Base-by-base conservation (phyloP, 2,113 vertebrate species). In the Poecilia latipinna region DNA sequence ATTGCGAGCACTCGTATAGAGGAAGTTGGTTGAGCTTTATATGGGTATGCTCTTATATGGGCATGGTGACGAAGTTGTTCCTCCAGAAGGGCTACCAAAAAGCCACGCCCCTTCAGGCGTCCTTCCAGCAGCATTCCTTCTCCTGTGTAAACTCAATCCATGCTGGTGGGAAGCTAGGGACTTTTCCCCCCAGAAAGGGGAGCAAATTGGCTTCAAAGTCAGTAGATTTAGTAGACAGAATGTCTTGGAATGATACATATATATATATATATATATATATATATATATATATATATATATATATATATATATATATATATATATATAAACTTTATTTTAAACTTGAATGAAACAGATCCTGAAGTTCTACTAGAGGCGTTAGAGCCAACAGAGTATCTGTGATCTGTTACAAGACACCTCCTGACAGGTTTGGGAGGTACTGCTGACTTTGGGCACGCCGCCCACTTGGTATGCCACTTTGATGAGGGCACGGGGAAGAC, bases 31-130 rank as follows among this genome's bases (percentile, higher is more conserved):
- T 1, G 51, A 24, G 68, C 91, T 93, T 91, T 89, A 94, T 94
- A 86, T 94, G 94, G 93, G 85, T 91, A 89, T 8, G 12, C 70
- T 91, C 93, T 91, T 90, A 94, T 94, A 86, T 94, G 94, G 94
- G 85, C 92, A 90, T 8, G 13, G 0, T 91, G 91, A 92, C 93
- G 90, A 42, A 42, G 0, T 0, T 12, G 86, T 94, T 95, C 94
- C 94, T 93, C 86, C 84, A 37, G 62, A 77, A 78, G 22, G 83
- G 88, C 70, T 87, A 89, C 87, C 85, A 88, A 86, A 78, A 90
- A 89, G 90, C 88, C 91, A 82, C 86, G 83, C 94, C 94, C 61
- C 42, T 57, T 48, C 13, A 69, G 84, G 82, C 78, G 60, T 84
- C 74, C 61, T 72, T 87, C 92, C 89, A 90, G 62, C 68, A 80